These are phyloP conservation scores for Melitaea cinxia DNA, from an alignment of 1,140 invertebrate species.

Conservation along the genomic window DNA sequence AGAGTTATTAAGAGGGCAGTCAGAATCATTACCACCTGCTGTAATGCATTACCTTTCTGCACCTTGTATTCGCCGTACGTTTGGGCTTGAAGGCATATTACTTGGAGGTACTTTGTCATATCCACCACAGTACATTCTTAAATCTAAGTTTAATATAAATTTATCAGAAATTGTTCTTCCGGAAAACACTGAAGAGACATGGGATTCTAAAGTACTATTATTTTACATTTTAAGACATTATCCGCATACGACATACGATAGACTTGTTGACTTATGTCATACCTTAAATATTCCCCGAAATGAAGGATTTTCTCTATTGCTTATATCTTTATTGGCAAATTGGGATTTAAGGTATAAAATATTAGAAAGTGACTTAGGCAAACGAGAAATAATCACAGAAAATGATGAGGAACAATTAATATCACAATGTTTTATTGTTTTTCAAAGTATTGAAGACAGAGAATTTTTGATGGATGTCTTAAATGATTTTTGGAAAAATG, in stretches of 20 bases:
- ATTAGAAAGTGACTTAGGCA: constrained; percentile 57
- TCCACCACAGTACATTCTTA: constrained; percentile 66
- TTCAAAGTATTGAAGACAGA: constrained; percentile 72
- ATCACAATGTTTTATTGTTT: constrained; percentile 63
- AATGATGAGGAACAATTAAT: constrained; percentile 56
- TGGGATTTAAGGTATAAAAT: constrained; percentile 76
- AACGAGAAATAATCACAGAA: constrained; percentile 51
- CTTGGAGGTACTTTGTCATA: constrained; percentile 51
- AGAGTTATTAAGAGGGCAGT: constrained; percentile 59
- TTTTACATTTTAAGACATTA: constrained; percentile 67
- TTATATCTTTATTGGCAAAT: constrained; percentile 70
- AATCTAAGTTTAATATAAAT: constrained; percentile 72
- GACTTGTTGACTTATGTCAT: constrained; percentile 67
- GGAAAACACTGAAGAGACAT: constrained; percentile 70
- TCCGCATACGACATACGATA: constrained; percentile 55
- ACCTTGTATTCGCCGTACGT: constrained; percentile 53
- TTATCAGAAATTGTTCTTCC: constrained; percentile 66
- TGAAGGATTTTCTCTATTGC: constrained; percentile 72
- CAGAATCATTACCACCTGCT: constrained; percentile 55
- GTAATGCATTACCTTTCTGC: constrained; percentile 55
- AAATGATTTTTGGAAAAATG: constrained; percentile 76
- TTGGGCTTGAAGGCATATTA: constrained; percentile 54
- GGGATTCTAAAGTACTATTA: constrained; percentile 71
- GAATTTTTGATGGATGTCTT: constrained; percentile 69
- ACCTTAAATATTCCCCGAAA: constrained; percentile 67